A percentile compares a stretch with the other conserved stretches of the same genome.
phyloP scores from a whole-genome alignment of 2,113 vertebrate species.

The Clarias batrachus region DNA sequence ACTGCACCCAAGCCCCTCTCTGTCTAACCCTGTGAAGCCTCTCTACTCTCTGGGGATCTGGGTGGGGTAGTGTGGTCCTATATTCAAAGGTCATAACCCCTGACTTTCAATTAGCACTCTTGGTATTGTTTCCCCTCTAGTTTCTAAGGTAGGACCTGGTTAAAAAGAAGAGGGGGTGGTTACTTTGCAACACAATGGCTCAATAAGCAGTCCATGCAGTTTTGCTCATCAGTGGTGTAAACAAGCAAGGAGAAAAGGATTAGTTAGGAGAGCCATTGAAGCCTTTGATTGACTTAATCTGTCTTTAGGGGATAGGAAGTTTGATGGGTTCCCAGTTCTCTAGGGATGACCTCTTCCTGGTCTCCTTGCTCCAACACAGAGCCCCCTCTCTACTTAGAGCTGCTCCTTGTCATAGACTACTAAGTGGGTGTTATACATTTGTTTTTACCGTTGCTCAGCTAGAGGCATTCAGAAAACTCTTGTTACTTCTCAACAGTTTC shows the following conservation, averaged over 20 bases:
- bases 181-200: constrained; percentile 61
- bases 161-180: constrained; percentile 46
- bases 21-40: neutral
- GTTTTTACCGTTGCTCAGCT: neutral
- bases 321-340: constrained; percentile 52
- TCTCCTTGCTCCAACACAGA: constrained; percentile 6
- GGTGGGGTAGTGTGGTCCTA: constrained; percentile 38
- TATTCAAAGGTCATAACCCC: constrained; percentile 52
- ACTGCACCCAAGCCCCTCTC: constrained; percentile 27
- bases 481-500: constrained; percentile 21
- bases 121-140: constrained; percentile 47
- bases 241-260: constrained; percentile 58
- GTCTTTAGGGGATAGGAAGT: constrained; percentile 60
- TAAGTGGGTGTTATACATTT: neutral
- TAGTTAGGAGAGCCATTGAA: constrained; percentile 59
- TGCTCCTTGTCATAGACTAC: constrained; percentile 4
- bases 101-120: constrained; percentile 61
- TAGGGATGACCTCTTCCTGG: constrained; percentile 34
- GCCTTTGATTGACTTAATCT: constrained; percentile 63
- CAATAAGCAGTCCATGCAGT: constrained; percentile 52
- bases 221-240: constrained; percentile 54
- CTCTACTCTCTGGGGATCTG: constrained; percentile 36
- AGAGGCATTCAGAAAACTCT: constrained; percentile 3
- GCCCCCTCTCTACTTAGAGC: neutral
- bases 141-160: constrained; percentile 46